Base-by-base conservation (phyloP, 2,797 vertebrate species). In the Parambassis ranga region DNA sequence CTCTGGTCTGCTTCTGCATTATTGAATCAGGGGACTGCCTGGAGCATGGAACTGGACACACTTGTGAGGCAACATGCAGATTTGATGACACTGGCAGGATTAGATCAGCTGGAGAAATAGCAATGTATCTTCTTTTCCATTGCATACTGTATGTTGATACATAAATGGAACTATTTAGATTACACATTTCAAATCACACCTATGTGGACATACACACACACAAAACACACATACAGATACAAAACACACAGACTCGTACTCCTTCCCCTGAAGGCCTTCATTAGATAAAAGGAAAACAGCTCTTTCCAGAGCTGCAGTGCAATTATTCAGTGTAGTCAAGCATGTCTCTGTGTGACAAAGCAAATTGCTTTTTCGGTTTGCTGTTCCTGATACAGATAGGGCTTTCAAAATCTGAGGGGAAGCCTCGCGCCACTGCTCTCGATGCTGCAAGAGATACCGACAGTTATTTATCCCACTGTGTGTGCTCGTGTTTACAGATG, bases 331-430 rank as follows among this genome's bases (percentile, higher is more conserved):
- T 75, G 87, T 89, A 91, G 88, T 89, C 89, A 90, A 91, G 90
- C 92, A 90, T 93, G 90, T 87, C 90, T 91, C 81, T 91, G 90
- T 92, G 90, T 92, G 90, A 92, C 91, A 91, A 92, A 90, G 91
- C 90, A 92, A 93, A 93, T 93, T 91, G 90, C 89, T 90, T 93
- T 92, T 91, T 89, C 67, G 66, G 87, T 89, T 91, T 91, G 83
- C 84, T 87, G 83, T 92, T 91, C 75, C 82, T 83, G 86, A 92
- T 91, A 91, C 86, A 87, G 89, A 91, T 91, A 90, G 74, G 74
- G 78, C 75, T 90, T 87, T 83, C 81, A 87, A 84, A 90, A 91
- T 90, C 89, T 80, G 82, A 88, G 84, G 77, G 81, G 82, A 85
- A 72, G 82, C 70, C 47, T 79, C 79, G 77, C 88, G 30, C 82